These are phyloP conservation scores for Danio choprae DNA, from an alignment of 2,797 vertebrate genomes.

Conservation along the genomic window DNA sequence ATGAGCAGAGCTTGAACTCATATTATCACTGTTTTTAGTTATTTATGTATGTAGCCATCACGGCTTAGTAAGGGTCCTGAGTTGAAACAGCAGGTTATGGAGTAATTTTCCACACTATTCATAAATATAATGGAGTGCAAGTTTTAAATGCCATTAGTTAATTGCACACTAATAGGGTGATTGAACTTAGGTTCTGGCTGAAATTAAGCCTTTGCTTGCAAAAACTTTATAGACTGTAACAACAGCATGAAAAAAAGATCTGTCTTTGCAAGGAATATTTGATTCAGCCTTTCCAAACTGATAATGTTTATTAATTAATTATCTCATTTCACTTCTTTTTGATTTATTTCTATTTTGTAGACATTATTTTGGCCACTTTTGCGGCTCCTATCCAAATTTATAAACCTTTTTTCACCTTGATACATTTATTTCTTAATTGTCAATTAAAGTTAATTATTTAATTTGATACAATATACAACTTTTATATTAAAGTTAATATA, in stretches of 20 bases:
- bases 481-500: background rate
- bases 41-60: background rate
- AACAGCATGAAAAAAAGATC: background rate
- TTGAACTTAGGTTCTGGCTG: background rate
- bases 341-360: background rate
- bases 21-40: background rate
- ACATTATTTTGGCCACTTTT: background rate
- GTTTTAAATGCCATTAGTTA: slow-evolving; percentile 10
- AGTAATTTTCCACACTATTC: slow-evolving; percentile 5
- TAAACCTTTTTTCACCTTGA: background rate
- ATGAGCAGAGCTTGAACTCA: background rate
- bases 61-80: background rate
- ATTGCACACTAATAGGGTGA: background rate
- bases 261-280: background rate
- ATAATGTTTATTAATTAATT: background rate
- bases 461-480: too few relatives aligned
- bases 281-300: background rate
- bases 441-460: background rate
- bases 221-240: background rate
- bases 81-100: background rate
- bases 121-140: background rate
- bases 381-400: background rate
- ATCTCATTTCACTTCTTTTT: background rate
- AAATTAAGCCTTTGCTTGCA: slow-evolving; percentile 10
- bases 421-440: background rate